phyloP scores from a whole-genome alignment of 2,888 invertebrate genomes.

The Leuctra nigra region DNA sequence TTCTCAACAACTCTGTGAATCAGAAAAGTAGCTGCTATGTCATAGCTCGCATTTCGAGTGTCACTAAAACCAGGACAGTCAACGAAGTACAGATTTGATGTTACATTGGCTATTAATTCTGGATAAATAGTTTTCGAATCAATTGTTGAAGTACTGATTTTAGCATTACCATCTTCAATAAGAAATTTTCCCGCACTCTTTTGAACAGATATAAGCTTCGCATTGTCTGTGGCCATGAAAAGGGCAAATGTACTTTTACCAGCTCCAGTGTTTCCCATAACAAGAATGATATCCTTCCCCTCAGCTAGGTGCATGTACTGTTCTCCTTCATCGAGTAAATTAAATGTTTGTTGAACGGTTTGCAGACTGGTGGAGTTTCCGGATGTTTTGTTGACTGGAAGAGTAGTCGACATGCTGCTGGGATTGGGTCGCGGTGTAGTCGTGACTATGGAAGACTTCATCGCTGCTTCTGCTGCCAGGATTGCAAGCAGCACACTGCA shows the following conservation, averaged over 20 bases:
- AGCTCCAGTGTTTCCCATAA: conserved; percentile 25
- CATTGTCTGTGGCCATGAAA: conserved; percentile 20
- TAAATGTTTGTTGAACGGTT: too few relatives aligned
- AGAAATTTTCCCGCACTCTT: too few relatives aligned
- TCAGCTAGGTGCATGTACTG: too few relatives aligned
- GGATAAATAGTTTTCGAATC: background rate
- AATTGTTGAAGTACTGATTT: background rate
- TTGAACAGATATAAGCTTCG: too few relatives aligned
- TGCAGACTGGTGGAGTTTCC: too few relatives aligned
- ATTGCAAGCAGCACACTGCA: too few relatives aligned
- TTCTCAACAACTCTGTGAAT: conserved; percentile 34
- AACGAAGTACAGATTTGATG: conserved; percentile 18
- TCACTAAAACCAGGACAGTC: conserved; percentile 30
- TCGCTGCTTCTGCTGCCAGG: too few relatives aligned
- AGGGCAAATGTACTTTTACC: conserved; percentile 25
- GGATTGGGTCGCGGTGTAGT: too few relatives aligned
- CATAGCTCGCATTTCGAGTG: conserved; percentile 31
- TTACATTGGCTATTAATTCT: conserved; percentile 12
- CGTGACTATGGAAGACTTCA: too few relatives aligned
- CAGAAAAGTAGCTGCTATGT: conserved; percentile 33
- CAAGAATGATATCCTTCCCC: conserved; percentile 12
- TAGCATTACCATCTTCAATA: conserved; percentile 12
- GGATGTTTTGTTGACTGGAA: too few relatives aligned
- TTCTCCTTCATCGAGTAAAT: too few relatives aligned
- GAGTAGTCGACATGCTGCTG: too few relatives aligned